phyloP scores from a whole-genome alignment of 2,888 invertebrate species.

The Steinernema carpocapsae region DNA sequence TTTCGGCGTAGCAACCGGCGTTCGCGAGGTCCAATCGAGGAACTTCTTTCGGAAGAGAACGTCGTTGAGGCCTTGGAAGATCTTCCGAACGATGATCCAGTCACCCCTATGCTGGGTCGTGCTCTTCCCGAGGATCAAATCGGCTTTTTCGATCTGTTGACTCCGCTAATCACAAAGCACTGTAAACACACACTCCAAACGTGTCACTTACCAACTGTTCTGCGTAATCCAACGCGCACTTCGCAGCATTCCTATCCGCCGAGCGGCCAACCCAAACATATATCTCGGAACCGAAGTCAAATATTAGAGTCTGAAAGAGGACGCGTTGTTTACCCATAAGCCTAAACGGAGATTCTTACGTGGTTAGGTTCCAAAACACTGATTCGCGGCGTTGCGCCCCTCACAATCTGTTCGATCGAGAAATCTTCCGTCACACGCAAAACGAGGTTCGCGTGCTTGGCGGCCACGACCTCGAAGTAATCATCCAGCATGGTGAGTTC shows the following conservation, averaged over 20 bases:
- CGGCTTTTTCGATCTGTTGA: background rate
- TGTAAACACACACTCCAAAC: constrained; percentile 12
- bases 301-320: constrained; percentile 55
- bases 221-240: constrained; percentile 54
- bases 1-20: constrained; percentile 16
- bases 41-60: constrained; percentile 60
- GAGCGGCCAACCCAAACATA: constrained; percentile 61
- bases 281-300: constrained; percentile 64
- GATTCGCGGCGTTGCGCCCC: constrained; percentile 43
- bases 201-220: constrained; percentile 51
- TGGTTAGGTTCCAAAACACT: constrained; percentile 38
- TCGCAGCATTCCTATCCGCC: constrained; percentile 49
- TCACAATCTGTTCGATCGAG: constrained; percentile 37
- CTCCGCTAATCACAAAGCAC: constrained; percentile 18
- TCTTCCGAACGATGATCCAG: constrained; percentile 43
- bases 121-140: background rate
- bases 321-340: background rate
- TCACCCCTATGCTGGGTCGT: background rate
- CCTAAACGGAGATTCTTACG: constrained; percentile 30
- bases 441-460: constrained; percentile 39
- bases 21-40: constrained; percentile 46
- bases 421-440: constrained; percentile 44
- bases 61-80: constrained; percentile 52
- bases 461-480: constrained; percentile 36
- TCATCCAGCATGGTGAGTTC: constrained; percentile 29